Percentiles rank a stretch among this genome's conserved stretches.
These are phyloP conservation scores for Axinella damicornis DNA, from an alignment of 37 sponge, comb jelly and placozoan species.

Conservation along the genomic window DNA sequence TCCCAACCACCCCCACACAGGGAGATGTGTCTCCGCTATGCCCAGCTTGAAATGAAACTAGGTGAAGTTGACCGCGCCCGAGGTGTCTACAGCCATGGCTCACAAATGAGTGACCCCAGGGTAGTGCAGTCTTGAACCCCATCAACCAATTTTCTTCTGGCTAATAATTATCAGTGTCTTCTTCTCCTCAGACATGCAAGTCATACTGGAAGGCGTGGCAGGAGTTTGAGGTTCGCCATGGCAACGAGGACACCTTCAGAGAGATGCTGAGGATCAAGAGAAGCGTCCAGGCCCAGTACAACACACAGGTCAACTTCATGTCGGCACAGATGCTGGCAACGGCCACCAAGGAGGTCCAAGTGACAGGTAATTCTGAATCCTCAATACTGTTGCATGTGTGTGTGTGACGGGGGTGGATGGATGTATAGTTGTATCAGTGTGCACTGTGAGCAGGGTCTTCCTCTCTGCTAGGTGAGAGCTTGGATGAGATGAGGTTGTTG, in stretches of 20 bases:
- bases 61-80: conserved; percentile 98
- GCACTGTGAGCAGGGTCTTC: neutral
- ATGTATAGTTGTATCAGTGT: neutral
- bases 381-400: neutral
- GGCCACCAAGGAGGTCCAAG: conserved; percentile 42
- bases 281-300: conserved; percentile 97
- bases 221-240: conserved; percentile 96
- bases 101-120: conserved; percentile 97
- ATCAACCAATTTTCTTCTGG: neutral
- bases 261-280: conserved; percentile 99
- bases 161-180: neutral
- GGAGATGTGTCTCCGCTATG: conserved; percentile 91
- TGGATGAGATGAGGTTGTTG: conserved; percentile 83
- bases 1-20: conserved; percentile 24
- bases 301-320: conserved; percentile 97
- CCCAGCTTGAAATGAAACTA: conserved; percentile 93
- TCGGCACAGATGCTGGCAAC: conserved; percentile 93
- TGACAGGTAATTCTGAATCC: conserved; percentile 9
- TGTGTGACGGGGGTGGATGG: neutral
- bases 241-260: conserved; percentile 98
- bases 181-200: conserved; percentile 50
- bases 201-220: conserved; percentile 97
- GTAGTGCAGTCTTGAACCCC: neutral
- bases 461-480: conserved; percentile 49
- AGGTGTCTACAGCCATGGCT: conserved; percentile 89